A percentile compares a stretch with the other conserved stretches of the same genome.
phyloP scores from a whole-genome alignment of 2,888 invertebrate species.

The Helleia helle region DNA sequence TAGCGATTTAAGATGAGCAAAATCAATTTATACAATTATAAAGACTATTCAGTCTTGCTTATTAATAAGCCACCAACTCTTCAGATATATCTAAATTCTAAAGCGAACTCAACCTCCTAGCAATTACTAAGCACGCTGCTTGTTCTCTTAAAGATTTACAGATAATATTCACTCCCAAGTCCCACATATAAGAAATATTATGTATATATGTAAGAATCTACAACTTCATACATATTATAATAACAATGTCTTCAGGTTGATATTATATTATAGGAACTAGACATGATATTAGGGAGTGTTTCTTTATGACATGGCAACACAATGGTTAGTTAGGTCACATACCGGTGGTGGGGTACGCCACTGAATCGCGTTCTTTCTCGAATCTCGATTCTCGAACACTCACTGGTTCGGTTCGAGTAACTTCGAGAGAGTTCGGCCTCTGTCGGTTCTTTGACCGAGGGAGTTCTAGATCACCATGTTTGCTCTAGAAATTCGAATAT shows the following conservation, averaged over 20 bases:
- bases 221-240: not conserved
- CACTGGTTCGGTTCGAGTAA: constrained; percentile 10
- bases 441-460: constrained; percentile 1
- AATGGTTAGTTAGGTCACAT: constrained; percentile 7
- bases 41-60: too few relatives aligned
- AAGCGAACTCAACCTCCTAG: too few relatives aligned
- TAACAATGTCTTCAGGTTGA: not conserved
- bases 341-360: constrained; percentile 4
- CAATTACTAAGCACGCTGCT: too few relatives aligned
- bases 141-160: too few relatives aligned
- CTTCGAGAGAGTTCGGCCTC: constrained; percentile 7
- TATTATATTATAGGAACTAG: not conserved
- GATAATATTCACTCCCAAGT: too few relatives aligned
- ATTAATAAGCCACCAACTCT: too few relatives aligned
- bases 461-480: not conserved
- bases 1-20: too few relatives aligned
- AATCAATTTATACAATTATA: too few relatives aligned
- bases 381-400: constrained; percentile 2
- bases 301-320: constrained; percentile 15
- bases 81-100: too few relatives aligned
- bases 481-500: not conserved
- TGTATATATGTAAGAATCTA: not conserved
- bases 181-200: too few relatives aligned
- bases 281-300: not conserved
- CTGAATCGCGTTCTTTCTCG: not conserved